Evolutionary conservation across 2,888 invertebrate species (phyloP).

Genomic region (Lasioglossum pauxillum): DNA sequence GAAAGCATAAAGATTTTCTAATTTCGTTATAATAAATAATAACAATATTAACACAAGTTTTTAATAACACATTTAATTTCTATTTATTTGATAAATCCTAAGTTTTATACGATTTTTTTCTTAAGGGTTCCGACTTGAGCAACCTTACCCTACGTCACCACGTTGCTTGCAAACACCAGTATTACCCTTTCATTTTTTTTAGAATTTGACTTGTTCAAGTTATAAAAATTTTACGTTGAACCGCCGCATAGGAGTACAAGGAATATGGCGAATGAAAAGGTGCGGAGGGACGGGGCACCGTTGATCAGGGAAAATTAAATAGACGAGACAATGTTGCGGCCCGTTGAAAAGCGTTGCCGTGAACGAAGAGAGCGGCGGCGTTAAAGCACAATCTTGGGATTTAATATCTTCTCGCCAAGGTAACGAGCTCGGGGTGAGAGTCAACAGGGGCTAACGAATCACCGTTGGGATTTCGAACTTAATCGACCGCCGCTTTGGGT

Average conservation of each 20-base stretch:
- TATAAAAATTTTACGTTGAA: neutral
- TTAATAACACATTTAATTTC: too few relatives aligned
- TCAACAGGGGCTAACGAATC: slow-evolving; percentile 45
- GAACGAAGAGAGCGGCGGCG: neutral
- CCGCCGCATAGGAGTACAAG: neutral
- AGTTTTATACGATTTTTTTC: too few relatives aligned
- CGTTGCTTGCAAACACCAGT: too few relatives aligned
- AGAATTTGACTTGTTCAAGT: too few relatives aligned
- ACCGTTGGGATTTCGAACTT: slow-evolving; percentile 46
- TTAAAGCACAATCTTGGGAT: slow-evolving; percentile 26
- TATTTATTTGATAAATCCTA: too few relatives aligned
- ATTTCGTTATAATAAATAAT: too few relatives aligned
- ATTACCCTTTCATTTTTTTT: too few relatives aligned
- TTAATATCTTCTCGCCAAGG: slow-evolving; percentile 26
- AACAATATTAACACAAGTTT: too few relatives aligned
- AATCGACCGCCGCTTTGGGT: slow-evolving; percentile 35
- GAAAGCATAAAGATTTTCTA: too few relatives aligned
- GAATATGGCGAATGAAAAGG: neutral
- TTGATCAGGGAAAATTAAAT: neutral
- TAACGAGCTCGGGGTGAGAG: slow-evolving; percentile 30
- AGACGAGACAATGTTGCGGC: neutral
- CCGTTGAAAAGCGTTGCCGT: neutral
- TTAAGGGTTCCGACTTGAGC: too few relatives aligned
- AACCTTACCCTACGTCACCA: too few relatives aligned
- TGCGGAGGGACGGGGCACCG: neutral